Conservation (phyloP, 35 echinoderm and acorn worm genomes). For the Heliocidaris erythrogramma region DNA sequence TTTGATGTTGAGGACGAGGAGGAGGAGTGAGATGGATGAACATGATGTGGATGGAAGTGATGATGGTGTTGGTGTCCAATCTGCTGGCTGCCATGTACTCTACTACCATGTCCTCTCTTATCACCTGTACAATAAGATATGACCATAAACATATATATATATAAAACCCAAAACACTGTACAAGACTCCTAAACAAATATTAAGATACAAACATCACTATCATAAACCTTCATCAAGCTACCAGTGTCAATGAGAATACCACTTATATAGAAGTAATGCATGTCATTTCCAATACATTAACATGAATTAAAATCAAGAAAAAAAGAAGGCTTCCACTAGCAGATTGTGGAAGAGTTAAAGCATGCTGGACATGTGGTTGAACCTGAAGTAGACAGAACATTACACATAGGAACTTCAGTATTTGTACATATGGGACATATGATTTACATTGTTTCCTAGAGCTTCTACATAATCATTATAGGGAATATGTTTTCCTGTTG, state of each 20-base stretch:
- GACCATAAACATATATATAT: not conserved
- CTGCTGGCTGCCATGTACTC: constrained; percentile 19
- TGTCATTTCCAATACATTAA: not conserved
- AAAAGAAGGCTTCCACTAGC: not conserved
- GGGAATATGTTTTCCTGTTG: too few relatives aligned
- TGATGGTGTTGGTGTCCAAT: constrained; percentile 45
- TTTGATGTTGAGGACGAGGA: constrained; percentile 23
- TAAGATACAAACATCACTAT: not conserved
- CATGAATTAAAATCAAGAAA: not conserved
- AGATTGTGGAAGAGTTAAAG: not conserved
- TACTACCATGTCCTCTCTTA: not conserved
- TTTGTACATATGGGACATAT: not conserved
- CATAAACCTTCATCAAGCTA: too few relatives aligned
- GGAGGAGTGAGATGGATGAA: constrained; percentile 5
- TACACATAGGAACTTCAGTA: not conserved
- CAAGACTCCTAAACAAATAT: not conserved
- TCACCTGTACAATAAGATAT: constrained; percentile 20
- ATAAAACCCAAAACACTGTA: not conserved
- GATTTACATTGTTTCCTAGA: too few relatives aligned
- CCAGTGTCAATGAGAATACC: too few relatives aligned
- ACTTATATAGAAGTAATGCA: too few relatives aligned
- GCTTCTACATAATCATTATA: too few relatives aligned
- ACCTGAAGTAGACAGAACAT: not conserved
- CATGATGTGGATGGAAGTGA: constrained; percentile 34
- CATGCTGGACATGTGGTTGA: not conserved